phyloP scores from a whole-genome alignment of 2,797 vertebrate genomes.

The Acrossocheilus fasciatus region DNA sequence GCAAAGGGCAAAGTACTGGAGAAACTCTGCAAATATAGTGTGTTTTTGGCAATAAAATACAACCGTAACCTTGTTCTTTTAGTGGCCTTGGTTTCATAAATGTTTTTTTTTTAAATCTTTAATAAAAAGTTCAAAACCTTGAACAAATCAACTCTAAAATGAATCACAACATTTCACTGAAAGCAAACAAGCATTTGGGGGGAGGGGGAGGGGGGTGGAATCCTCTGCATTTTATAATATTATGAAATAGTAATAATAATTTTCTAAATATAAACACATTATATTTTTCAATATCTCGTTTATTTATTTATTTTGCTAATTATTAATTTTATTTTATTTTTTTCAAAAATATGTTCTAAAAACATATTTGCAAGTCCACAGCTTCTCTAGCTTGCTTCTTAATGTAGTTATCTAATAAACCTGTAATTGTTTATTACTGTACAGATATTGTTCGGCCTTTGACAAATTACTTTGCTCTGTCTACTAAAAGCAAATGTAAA shows the following conservation, averaged over 20 bases:
- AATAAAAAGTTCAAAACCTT: neutral
- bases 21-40: slow-evolving; percentile 1
- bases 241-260: neutral
- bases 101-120: neutral
- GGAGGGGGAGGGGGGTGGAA: too few relatives aligned
- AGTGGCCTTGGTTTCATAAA: neutral
- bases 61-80: neutral
- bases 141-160: neutral
- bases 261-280: neutral
- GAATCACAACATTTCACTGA: neutral
- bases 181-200: neutral
- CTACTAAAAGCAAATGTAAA: too few relatives aligned
- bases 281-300: neutral
- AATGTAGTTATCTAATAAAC: too few relatives aligned
- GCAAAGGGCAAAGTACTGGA: neutral
- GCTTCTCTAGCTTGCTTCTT: too few relatives aligned
- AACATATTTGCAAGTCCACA: too few relatives aligned
- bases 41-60: neutral
- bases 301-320: too few relatives aligned
- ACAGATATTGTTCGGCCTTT: too few relatives aligned
- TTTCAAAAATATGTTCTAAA: too few relatives aligned
- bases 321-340: too few relatives aligned
- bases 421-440: too few relatives aligned
- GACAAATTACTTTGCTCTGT: too few relatives aligned
- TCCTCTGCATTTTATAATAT: too few relatives aligned